A percentile compares a stretch with the other conserved stretches of the same genome.
Evolutionary conservation across 2,797 vertebrate species (phyloP).

Genomic region (Xenentodon cancila): DNA sequence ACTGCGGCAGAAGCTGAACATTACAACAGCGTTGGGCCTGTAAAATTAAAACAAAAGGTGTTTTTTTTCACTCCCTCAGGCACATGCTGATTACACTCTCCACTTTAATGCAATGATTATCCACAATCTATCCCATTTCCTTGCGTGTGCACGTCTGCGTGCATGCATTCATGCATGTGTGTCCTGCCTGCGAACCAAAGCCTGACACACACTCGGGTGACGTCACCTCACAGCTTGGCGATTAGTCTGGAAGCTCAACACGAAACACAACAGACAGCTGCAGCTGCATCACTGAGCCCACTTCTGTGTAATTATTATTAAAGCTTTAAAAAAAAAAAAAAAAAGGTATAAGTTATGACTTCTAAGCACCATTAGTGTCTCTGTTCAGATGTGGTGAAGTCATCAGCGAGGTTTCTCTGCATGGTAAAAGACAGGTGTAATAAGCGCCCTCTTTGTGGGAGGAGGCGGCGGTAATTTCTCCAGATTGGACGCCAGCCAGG

Average conservation of each 20-base stretch:
- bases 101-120: constrained; percentile 66
- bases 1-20: constrained; percentile 25
- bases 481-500: constrained; percentile 33
- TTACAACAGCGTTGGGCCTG: constrained; percentile 24
- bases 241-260: constrained; percentile 50
- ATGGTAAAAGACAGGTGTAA: constrained; percentile 54
- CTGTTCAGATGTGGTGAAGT: constrained; percentile 37
- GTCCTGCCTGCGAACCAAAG: constrained; percentile 48
- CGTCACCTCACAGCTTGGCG: constrained; percentile 63
- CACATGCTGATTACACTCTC: constrained; percentile 64
- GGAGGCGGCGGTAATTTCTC: constrained; percentile 39
- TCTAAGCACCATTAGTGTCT: not conserved
- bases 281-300: constrained; percentile 14
- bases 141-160: not conserved
- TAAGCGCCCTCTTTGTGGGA: constrained; percentile 38
- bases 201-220: constrained; percentile 58
- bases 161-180: constrained; percentile 6
- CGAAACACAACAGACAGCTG: constrained; percentile 51
- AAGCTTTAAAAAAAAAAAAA: too few species aligned
- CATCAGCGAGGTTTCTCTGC: constrained; percentile 6
- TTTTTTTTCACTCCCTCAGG: constrained; percentile 56
- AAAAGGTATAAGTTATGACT: not conserved
- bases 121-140: constrained; percentile 68
- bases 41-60: constrained; percentile 61
- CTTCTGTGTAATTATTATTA: constrained; percentile 12